Conservation (phyloP, 2,113 vertebrate genomes). For the Gallinago undulata region DNA sequence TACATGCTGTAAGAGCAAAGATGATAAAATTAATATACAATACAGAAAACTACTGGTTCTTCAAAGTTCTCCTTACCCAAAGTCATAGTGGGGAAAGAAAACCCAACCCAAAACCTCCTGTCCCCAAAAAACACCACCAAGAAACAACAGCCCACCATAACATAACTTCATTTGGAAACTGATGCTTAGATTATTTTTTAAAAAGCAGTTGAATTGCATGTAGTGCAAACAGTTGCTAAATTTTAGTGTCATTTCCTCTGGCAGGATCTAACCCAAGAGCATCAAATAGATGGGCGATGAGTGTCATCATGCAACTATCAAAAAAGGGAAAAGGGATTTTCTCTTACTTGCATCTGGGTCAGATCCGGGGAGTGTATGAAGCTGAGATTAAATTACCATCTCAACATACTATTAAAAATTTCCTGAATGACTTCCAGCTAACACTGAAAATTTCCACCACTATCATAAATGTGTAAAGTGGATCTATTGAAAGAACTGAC, state of each 20-base stretch:
- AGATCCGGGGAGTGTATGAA: not conserved
- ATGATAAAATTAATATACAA: not conserved
- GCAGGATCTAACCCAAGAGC: not conserved
- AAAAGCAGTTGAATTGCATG: not conserved
- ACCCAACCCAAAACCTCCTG: not conserved
- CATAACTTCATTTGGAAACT: not conserved
- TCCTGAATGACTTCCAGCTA: constrained; percentile 40
- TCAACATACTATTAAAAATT: constrained; percentile 45
- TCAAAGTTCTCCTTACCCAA: not conserved
- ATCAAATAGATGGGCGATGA: not conserved
- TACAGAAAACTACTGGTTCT: not conserved
- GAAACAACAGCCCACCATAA: not conserved
- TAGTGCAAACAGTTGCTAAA: not conserved
- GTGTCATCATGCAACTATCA: not conserved
- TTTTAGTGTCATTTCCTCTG: not conserved
- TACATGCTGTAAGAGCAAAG: not conserved
- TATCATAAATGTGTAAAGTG: not conserved
- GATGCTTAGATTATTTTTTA: not conserved
- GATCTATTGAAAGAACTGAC: not conserved
- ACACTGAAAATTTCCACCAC: constrained; percentile 24
- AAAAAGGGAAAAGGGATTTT: constrained; percentile 26
- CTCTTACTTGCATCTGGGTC: constrained; percentile 24
- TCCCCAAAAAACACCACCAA: not conserved
- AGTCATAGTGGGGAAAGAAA: not conserved
- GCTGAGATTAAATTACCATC: constrained; percentile 35